Evolutionary conservation across 2,797 vertebrate genomes (phyloP), one percentile per base, ranked within the genome.

Genomic region (Hydrophis major): DNA sequence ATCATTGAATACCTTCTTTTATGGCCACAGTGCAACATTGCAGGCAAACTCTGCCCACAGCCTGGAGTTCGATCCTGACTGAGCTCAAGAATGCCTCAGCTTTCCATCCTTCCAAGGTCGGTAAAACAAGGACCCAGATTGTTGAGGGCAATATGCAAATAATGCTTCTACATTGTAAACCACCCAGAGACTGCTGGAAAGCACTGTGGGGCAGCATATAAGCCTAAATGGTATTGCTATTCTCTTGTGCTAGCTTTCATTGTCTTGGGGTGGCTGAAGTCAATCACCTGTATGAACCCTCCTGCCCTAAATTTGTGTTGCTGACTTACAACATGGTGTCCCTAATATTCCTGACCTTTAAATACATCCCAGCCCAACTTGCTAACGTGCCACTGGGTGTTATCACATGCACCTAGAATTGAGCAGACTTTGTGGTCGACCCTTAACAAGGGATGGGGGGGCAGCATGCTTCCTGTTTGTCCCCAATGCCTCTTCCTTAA

Each of bases 401-500:
- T 47, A 13, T 28, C 32, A n/a, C 3, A n/a, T 83, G 27, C 2
- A 50, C 56, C 18, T 10, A 47, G 86, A 59, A 90, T 25, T 32
- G 32, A 88, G 50, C 28, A 74, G 2, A 7, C 28, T 27, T 60
- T 37, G 55, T 63, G 18, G 5, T 27, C 37, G 2, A 13, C 13
- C 6, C 37, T 60, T 74, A 20, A 22, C 6, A 59, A 56, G 0
- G 20, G 27, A n/a, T 78, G 61, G 28, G 61, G 55, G 37, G 18
- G 18, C 16, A 16, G 37, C 37, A 59, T 6, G 7, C 20, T 25
- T 28, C 59, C 42, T 25, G 12, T 66, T 87, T 28, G 0, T 78
- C 20, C 61, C 1, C 32, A 18, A 13, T 20, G 4, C 53, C 12
- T 92, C 93, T 94, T 88, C 86, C 87, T 96, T 92, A 57, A 91